phyloP scores from a whole-genome alignment of 2,113 vertebrate genomes.

The Neoarius graeffei region DNA sequence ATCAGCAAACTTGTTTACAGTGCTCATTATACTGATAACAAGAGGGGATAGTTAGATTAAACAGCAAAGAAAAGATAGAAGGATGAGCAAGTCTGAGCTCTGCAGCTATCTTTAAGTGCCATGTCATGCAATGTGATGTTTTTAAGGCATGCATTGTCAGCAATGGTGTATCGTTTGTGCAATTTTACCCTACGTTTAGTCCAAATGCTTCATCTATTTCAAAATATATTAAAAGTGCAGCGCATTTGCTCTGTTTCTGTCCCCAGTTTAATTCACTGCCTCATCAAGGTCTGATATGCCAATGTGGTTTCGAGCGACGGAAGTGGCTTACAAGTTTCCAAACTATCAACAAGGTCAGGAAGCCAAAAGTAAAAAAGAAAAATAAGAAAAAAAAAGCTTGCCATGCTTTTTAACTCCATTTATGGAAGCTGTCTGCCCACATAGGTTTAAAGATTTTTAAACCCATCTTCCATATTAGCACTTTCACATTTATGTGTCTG shows the following conservation, averaged over 20 bases:
- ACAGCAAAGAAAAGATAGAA: neutral
- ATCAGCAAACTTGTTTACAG: slow-evolving; percentile 9
- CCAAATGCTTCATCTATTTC: neutral
- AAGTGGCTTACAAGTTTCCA: slow-evolving; percentile 20
- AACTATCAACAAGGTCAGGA: neutral
- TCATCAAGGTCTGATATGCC: neutral
- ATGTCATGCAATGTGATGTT: neutral
- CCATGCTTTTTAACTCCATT: neutral
- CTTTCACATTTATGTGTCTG: neutral
- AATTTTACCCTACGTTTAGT: neutral
- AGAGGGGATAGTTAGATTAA: neutral
- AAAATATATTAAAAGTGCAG: neutral
- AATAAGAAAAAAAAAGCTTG: neutral
- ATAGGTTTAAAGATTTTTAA: neutral
- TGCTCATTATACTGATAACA: neutral
- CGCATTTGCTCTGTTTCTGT: neutral
- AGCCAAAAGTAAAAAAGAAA: neutral
- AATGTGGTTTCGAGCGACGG: neutral
- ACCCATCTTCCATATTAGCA: neutral
- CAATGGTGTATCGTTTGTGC: neutral
- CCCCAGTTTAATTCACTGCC: neutral
- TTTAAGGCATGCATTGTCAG: neutral
- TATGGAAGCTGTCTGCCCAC: neutral
- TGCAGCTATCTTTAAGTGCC: neutral
- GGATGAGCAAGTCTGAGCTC: neutral